phyloP scores from a whole-genome alignment of 2,888 invertebrate genomes.

The Fragum sueziense region DNA sequence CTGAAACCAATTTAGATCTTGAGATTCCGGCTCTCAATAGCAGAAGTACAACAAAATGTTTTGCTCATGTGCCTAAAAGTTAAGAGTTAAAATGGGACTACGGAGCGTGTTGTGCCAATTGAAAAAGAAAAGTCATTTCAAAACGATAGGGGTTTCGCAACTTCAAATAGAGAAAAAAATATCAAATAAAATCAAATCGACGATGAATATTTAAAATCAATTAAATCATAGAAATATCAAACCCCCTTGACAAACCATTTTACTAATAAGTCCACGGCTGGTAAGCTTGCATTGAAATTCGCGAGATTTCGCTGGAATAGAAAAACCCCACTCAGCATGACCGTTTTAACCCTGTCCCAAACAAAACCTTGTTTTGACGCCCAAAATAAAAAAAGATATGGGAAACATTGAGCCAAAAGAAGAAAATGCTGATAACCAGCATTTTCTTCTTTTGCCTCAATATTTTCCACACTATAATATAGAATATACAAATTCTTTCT shows the following conservation, averaged over 20 bases:
- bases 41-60: no score
- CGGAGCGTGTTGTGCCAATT: background rate
- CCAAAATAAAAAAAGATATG: no score
- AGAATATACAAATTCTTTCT: no score
- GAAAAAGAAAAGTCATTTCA: background rate
- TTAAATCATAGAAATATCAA: constrained; percentile 53
- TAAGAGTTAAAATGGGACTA: background rate
- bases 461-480: no score
- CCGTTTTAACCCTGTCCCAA: constrained; percentile 15
- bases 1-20: no score
- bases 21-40: no score
- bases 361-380: no score
- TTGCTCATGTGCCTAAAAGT: no score
- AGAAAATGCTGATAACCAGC: no score
- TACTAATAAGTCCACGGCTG: constrained; percentile 52
- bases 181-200: constrained; percentile 1
- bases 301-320: background rate
- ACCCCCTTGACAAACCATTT: constrained; percentile 55
- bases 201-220: constrained; percentile 58
- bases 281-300: background rate
- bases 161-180: constrained; percentile 6
- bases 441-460: no score
- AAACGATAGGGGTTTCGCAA: constrained; percentile 4
- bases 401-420: no score
- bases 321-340: constrained; percentile 6